A percentile compares a stretch with the other conserved stretches of the same genome.
Conservation (phyloP, 2,888 invertebrate species). For the Selenia dentaria region DNA sequence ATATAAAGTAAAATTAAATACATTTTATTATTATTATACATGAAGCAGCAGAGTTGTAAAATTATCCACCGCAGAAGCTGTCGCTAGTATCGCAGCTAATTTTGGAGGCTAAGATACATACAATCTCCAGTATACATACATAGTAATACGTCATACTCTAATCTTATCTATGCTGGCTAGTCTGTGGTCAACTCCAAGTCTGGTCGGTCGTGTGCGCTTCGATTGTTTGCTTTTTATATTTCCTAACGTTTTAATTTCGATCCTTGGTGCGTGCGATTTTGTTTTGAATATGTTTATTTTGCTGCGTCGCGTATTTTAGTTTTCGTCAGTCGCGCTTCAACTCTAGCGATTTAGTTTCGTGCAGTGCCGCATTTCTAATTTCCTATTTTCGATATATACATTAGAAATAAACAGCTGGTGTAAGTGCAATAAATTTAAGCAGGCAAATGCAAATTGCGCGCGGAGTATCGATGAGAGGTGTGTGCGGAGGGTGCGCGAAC, state of each 20-base stretch:
- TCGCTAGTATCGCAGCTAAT: no score
- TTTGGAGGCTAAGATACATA: no score
- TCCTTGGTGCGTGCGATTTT: slow-evolving; percentile 30
- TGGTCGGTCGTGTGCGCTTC: slow-evolving; percentile 69
- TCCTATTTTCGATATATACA: slow-evolving; percentile 19
- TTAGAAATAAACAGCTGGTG: slow-evolving; percentile 34
- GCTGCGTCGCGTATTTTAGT: slow-evolving; percentile 27
- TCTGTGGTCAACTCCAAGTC: slow-evolving; percentile 26
- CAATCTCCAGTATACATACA: no score
- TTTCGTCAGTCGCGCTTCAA: slow-evolving; percentile 36
- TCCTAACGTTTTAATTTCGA: slow-evolving; percentile 65
- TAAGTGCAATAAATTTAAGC: slow-evolving; percentile 47
- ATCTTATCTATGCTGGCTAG: no score
- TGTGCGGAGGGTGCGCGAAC: slow-evolving; percentile 46
- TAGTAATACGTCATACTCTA: no score
- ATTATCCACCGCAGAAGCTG: no score
- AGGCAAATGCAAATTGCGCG: slow-evolving; percentile 69
- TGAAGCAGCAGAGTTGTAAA: no score
- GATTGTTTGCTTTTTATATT: slow-evolving; percentile 73
- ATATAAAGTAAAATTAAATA: no score
- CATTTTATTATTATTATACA: no score
- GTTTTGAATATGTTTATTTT: slow-evolving; percentile 39
- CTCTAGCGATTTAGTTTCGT: slow-evolving; percentile 37
- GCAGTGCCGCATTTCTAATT: slow-evolving; percentile 37
- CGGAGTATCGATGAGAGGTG: slow-evolving; percentile 63